Base-by-base conservation (phyloP, 2,797 vertebrate genomes). In the Fundulus diaphanus region DNA sequence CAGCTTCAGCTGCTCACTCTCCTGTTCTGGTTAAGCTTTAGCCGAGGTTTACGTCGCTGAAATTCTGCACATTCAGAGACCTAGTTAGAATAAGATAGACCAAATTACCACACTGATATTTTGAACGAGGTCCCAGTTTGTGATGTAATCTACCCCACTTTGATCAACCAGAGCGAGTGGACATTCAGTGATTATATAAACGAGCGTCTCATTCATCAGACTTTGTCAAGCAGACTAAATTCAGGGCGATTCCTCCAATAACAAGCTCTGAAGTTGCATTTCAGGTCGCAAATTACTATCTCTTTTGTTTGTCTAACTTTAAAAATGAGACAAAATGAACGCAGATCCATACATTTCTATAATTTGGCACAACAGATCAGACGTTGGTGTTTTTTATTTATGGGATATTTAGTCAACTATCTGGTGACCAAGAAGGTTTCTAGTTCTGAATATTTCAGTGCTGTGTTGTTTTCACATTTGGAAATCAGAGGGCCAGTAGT, bases 1-100 rank as follows among this genome's bases (percentile, higher is more conserved):
- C 68, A 80, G 68, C 67, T 79, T 81, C 76, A 7, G 56, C 24
- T 9, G 46, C 15, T n/a, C 35, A 0, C 20, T 37, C 27, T 57
- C 33, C 52, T 74, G 71, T 79, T 69, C 72, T 63, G 31, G 73
- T 54, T 15, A 6, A 22, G 22, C 66, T 79, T 68, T 1, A 13
- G 5, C 6, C 31, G 54, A 35, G 29, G 31, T 33, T 33, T 57
- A 31, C 46, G 46, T 59, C 67, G 68, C n/a, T 63, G 13, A 66
- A 5, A 42, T 42, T 66, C 22, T 40, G n/a, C 22, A 24, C 18
- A 12, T 51, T 51, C 33, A 65, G n/a, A 65, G 33, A 65, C n/a
- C 12, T 40, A 35, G 11, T 65, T 65, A 40, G 22, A n/a, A 65
- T 24, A 2, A 61, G 22, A 61, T 61, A 6, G 13, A 13, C 29